phyloP scores from a whole-genome alignment of 2,113 vertebrate species.

The Hippocampus guttulatus region DNA sequence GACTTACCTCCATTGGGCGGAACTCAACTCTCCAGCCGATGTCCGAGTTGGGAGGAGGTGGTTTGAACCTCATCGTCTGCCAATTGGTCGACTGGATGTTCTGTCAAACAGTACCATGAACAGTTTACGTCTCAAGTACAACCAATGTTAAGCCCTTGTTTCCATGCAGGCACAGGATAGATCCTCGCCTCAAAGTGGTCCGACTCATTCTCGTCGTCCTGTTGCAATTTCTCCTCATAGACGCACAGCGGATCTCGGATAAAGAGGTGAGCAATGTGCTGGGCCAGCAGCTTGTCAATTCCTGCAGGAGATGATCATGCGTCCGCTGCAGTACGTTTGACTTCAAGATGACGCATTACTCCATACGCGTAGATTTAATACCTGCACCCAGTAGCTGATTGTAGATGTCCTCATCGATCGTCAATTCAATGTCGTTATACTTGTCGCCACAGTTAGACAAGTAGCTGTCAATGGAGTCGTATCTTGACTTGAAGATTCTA shows the following conservation, averaged over 20 bases:
- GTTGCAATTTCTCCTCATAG: slow-evolving; percentile 91
- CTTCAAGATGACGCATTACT: slow-evolving; percentile 9
- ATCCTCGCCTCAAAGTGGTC: slow-evolving; percentile 91
- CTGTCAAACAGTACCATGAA: slow-evolving; percentile 61
- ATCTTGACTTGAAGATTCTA: slow-evolving; percentile 95
- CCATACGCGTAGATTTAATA: slow-evolving; percentile 31
- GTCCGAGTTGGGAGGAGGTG: slow-evolving; percentile 96
- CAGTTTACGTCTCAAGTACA: not conserved
- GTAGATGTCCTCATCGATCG: slow-evolving; percentile 89
- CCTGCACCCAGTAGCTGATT: slow-evolving; percentile 87
- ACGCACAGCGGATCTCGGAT: slow-evolving; percentile 93
- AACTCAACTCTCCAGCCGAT: slow-evolving; percentile 99
- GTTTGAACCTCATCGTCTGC: slow-evolving; percentile 99
- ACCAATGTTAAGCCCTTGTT: not conserved
- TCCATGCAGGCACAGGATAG: not conserved
- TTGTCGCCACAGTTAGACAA: slow-evolving; percentile 93
- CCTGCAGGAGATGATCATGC: slow-evolving; percentile 63
- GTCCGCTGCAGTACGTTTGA: not conserved
- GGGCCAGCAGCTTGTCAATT: slow-evolving; percentile 93
- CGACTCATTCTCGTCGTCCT: slow-evolving; percentile 96
- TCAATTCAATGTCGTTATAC: slow-evolving; percentile 96
- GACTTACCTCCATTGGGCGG: slow-evolving; percentile 93
- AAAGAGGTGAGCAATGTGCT: slow-evolving; percentile 97
- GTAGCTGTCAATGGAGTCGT: slow-evolving; percentile 98
- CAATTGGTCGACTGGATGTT: slow-evolving; percentile 98